These are phyloP conservation scores for Coreius guichenoti DNA, from an alignment of 2,797 vertebrate genomes.

Conservation along the genomic window DNA sequence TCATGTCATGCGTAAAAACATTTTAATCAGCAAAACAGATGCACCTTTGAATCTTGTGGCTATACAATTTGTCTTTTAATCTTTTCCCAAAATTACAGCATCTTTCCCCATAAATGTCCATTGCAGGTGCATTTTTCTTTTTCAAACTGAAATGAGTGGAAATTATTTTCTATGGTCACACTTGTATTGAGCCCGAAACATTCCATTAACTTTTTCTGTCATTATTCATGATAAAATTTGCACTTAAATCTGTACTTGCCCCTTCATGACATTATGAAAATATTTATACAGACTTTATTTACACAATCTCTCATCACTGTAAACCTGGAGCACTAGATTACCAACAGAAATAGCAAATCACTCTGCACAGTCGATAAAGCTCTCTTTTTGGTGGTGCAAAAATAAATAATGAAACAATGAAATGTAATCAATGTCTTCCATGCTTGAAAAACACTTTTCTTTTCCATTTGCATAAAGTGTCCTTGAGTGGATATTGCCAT, in stretches of 20 bases:
- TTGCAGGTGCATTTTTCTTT: neutral
- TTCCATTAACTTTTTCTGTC: neutral
- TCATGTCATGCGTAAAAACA: neutral
- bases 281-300: neutral
- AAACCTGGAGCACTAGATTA: constrained; percentile 20
- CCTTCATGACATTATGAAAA: constrained; percentile 24
- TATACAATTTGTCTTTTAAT: neutral
- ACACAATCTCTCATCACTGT: constrained; percentile 14
- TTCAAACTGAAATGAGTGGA: neutral
- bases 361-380: neutral
- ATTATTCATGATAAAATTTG: constrained; percentile 7
- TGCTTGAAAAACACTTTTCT: constrained; percentile 8
- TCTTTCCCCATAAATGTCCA: neutral
- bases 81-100: neutral
- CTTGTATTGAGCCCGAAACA: neutral
- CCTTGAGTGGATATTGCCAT: constrained; percentile 1
- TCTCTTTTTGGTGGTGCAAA: neutral
- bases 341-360: constrained; percentile 15
- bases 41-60: neutral
- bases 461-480: constrained; percentile 15
- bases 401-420: neutral
- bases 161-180: neutral
- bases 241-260: neutral
- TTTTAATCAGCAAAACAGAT: neutral
- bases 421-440: constrained; percentile 19